Evolutionary conservation across 2,113 vertebrate species (phyloP).

Genomic region (Rattus rattus): DNA sequence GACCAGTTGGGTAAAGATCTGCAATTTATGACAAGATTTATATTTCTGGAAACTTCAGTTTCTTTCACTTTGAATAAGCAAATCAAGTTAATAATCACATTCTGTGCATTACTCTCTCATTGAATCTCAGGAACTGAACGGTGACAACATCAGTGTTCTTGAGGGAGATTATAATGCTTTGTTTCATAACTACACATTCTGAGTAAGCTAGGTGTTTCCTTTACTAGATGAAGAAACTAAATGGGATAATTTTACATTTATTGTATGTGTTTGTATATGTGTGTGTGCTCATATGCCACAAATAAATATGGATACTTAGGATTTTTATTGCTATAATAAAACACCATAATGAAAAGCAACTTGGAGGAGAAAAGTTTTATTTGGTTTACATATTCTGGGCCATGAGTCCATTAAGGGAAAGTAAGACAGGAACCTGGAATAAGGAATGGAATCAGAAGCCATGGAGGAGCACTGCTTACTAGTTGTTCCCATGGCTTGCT

Average conservation of each 20-base stretch:
- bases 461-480: not conserved
- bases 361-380: not conserved
- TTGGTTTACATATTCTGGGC: not conserved
- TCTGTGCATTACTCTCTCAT: not conserved
- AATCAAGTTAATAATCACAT: not conserved
- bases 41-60: not conserved
- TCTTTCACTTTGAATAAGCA: not conserved
- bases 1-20: not conserved
- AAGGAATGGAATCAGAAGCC: not conserved
- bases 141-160: not conserved
- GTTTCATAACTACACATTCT: not conserved
- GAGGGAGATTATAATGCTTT: not conserved
- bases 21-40: not conserved
- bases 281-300: not conserved
- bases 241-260: not conserved
- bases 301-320: not conserved
- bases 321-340: not conserved
- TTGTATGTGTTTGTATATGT: not conserved
- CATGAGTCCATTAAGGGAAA: not conserved
- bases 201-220: not conserved
- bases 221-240: conserved; percentile 7
- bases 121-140: not conserved
- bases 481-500: not conserved
- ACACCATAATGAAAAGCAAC: not conserved
- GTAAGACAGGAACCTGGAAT: not conserved